These are phyloP conservation scores for Forbesichthys papilliferus DNA, from an alignment of 2,113 vertebrate species.

Conservation along the genomic window DNA sequence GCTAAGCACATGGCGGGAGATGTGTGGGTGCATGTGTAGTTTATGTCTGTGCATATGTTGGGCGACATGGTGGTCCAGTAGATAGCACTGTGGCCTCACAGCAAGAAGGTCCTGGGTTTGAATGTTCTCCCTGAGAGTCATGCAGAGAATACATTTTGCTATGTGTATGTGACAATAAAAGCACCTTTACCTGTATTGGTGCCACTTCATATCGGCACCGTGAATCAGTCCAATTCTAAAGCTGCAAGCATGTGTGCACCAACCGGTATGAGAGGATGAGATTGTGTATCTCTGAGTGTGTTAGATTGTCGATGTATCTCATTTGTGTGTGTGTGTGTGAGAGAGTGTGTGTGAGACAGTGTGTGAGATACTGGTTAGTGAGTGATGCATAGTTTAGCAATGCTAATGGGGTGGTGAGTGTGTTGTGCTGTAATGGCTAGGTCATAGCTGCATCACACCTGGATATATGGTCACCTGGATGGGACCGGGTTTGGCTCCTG, in stretches of 20 bases:
- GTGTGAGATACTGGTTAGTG: slow-evolving; percentile 2
- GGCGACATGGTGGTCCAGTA: too few relatives aligned
- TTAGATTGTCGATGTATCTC: not conserved
- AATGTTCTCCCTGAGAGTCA: too few relatives aligned
- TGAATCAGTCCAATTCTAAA: not conserved
- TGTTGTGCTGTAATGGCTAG: slow-evolving; percentile 36
- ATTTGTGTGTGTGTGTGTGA: not conserved
- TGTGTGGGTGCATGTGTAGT: not conserved
- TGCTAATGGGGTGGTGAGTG: slow-evolving; percentile 23
- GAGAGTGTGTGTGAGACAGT: too few relatives aligned
- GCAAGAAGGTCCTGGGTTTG: too few relatives aligned
- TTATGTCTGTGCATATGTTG: not conserved
- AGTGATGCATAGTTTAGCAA: slow-evolving; percentile 41
- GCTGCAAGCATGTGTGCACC: not conserved
- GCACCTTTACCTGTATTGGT: not conserved
- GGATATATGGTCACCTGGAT: slow-evolving; percentile 20
- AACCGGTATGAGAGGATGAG: not conserved
- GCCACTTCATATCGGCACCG: slow-evolving; percentile 1
- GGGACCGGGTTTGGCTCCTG: slow-evolving; percentile 26
- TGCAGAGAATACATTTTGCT: too few relatives aligned
- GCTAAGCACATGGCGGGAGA: slow-evolving; percentile 19
- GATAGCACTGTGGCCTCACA: too few relatives aligned
- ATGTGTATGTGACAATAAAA: too few relatives aligned
- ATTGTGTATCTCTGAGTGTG: not conserved
- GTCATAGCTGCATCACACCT: slow-evolving; percentile 1